Base-by-base conservation (phyloP, 2,888 invertebrate genomes). In the Euphydryas editha region DNA sequence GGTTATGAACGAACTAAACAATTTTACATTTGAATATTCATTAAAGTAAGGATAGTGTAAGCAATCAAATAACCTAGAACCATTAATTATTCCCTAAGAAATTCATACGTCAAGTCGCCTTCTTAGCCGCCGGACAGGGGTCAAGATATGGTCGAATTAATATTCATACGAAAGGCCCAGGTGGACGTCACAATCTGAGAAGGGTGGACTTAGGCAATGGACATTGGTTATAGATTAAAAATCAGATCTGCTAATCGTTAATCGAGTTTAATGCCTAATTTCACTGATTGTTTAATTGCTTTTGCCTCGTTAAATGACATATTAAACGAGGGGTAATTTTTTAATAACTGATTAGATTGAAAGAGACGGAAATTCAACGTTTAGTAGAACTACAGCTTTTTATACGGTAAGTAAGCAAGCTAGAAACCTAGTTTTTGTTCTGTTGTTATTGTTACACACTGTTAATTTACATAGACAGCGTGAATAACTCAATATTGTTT, bases 91-190 rank as follows among this genome's bases (percentile, higher is more conserved):
- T 87, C 84, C 74, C 81, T 80, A 84, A 88, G 88, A 86, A 85
- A 87, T 88, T 88, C 90, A 90, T 90, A 90, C 88, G 87, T 87
- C 89, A 88, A 86, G 84, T 73, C 75, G 76, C 81, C 81, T 85
- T 83, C 84, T 84, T 85, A 81, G 80, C 78, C 74, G 62, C 73
- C 73, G 85, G 88, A 84, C 86, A 84, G 84, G 89, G 92, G 90
- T 89, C 90, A 92, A 92, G 92, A 92, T 92, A 92, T 92, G 90
- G 87, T 86, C 85, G 90, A 92, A 92, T 92, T 92, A 92, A 92
- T 92, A 92, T 92, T 92, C 92, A 92, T 92, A 92, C 89, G 85
- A 85, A 85, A 84, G 86, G 82, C 87, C 87, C 91, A 92, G 91
- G 91, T 92, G 92, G 88, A 86, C 86, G 90, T 90, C 91, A 89